A percentile compares a stretch with the other conserved stretches of the same genome.
Conservation (phyloP, 2,113 vertebrate genomes). For the Butastur rufipennis region DNA sequence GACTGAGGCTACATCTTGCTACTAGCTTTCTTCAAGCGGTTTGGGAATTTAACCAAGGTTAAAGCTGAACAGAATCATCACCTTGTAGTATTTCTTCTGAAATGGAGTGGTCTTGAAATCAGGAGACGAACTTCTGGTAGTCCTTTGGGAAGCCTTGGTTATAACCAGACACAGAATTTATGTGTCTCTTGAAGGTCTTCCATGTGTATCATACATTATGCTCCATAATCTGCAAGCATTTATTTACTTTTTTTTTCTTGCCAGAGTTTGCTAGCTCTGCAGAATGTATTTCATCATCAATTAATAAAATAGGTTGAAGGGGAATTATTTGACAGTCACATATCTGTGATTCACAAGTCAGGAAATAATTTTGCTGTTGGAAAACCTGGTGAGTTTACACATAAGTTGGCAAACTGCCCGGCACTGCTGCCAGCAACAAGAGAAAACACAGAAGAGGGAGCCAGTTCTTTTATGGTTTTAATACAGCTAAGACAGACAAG, state of each 20-base stretch:
- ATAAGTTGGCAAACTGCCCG: slow-evolving; percentile 32
- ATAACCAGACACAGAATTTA: not conserved
- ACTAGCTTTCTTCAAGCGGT: not conserved
- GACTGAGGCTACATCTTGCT: not conserved
- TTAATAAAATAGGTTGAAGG: not conserved
- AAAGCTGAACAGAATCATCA: not conserved
- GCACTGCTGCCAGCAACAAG: slow-evolving; percentile 4
- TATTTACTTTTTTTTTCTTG: not conserved
- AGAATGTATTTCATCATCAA: not conserved
- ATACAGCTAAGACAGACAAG: slow-evolving; percentile 22
- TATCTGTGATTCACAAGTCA: slow-evolving; percentile 3
- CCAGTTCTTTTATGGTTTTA: slow-evolving; percentile 58
- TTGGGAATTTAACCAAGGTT: not conserved
- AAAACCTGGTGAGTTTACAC: slow-evolving; percentile 25
- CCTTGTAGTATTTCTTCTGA: not conserved
- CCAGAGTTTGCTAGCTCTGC: not conserved
- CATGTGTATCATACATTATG: not conserved
- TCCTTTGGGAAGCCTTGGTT: not conserved
- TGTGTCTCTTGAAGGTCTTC: not conserved
- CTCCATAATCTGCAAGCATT: not conserved
- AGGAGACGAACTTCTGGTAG: not conserved
- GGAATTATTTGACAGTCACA: not conserved
- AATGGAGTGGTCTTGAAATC: not conserved
- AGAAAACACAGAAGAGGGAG: not conserved
- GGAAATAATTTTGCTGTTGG: slow-evolving; percentile 5